phyloP scores from a whole-genome alignment of 2,888 invertebrate species.

The Sinopyrophorus schimmeli region DNA sequence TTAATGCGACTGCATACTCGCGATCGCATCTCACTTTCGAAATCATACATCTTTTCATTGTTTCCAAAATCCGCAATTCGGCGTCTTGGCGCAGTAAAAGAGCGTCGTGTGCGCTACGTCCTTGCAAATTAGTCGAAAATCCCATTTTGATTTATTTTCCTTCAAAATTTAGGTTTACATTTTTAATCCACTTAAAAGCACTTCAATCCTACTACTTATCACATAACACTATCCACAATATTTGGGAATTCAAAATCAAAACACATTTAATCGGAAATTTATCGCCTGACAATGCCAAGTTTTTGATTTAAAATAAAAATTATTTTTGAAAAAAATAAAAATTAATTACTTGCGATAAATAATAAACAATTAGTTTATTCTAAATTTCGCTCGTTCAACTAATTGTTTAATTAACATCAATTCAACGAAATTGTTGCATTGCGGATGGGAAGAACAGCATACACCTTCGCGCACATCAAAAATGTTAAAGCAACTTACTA shows the following conservation, averaged over 20 bases:
- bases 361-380: too few relatives aligned
- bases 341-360: too few relatives aligned
- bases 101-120: constrained; percentile 89
- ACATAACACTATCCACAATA: too few relatives aligned
- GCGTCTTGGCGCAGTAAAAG: constrained; percentile 88
- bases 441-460: constrained; percentile 16
- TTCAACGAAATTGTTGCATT: constrained; percentile 21
- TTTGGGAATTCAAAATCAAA: too few relatives aligned
- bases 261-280: too few relatives aligned
- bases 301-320: too few relatives aligned
- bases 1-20: constrained; percentile 85
- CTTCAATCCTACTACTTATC: too few relatives aligned
- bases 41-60: constrained; percentile 84
- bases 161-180: constrained; percentile 5
- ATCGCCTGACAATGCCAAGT: too few relatives aligned
- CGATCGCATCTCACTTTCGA: constrained; percentile 89
- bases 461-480: constrained; percentile 25
- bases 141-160: constrained; percentile 69
- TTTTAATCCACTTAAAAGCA: too few relatives aligned
- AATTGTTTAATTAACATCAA: constrained; percentile 21
- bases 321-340: too few relatives aligned
- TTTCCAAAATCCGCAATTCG: constrained; percentile 88
- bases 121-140: constrained; percentile 84
- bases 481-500: constrained; percentile 26
- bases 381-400: too few relatives aligned